Evolutionary conservation across 2,113 vertebrate species (phyloP).

Genomic region (Vimba vimba): DNA sequence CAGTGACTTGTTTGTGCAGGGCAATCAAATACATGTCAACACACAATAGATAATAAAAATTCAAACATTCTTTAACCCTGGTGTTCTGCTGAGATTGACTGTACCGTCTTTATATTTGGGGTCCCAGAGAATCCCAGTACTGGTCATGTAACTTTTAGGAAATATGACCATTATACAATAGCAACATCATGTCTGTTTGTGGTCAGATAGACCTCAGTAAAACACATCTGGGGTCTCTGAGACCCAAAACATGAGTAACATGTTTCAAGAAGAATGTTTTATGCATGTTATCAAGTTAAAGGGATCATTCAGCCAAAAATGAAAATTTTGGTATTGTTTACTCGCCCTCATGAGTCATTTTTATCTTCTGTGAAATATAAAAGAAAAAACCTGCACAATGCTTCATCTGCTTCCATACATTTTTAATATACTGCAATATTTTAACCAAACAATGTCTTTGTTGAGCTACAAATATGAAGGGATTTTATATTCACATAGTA

Average conservation of each 20-base stretch:
- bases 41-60: background rate
- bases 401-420: too few species aligned
- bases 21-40: slow-evolving; percentile 22
- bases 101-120: background rate
- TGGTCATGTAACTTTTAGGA: background rate
- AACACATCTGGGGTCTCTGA: background rate
- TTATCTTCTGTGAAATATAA: too few species aligned
- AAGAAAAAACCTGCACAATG: too few species aligned
- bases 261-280: background rate
- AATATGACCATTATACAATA: background rate
- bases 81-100: background rate
- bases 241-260: background rate
- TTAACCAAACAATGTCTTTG: too few species aligned
- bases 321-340: background rate
- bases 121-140: background rate
- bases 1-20: slow-evolving; percentile 12
- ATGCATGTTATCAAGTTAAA: background rate
- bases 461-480: too few species aligned
- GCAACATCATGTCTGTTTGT: background rate
- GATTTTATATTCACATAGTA: too few species aligned
- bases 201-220: background rate
- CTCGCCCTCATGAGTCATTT: background rate
- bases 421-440: too few species aligned
- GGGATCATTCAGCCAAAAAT: background rate
- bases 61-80: background rate